Percentiles rank a stretch among this genome's conserved stretches.
Evolutionary conservation across 2,888 invertebrate genomes (phyloP).

Genomic region (Drosophila tripunctata): DNA sequence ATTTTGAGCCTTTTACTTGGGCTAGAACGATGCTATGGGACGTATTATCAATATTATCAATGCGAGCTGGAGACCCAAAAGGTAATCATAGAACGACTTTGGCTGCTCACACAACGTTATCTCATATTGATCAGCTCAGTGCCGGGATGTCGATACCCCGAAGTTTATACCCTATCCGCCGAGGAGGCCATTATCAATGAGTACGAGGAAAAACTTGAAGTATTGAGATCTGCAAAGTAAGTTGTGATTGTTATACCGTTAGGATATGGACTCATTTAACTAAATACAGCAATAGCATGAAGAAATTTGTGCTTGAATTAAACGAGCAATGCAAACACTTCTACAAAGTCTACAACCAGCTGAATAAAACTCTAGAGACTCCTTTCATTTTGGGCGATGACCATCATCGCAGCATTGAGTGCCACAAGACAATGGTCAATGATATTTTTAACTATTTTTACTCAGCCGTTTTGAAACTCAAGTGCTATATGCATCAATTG

Average conservation of each 20-base stretch:
- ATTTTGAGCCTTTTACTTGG: conserved; percentile 54
- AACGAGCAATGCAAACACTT: conserved; percentile 59
- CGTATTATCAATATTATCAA: conserved; percentile 50
- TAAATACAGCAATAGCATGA: conserved; percentile 52
- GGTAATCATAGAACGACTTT: conserved; percentile 69
- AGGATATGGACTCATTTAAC: no score
- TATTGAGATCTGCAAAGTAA: conserved; percentile 69
- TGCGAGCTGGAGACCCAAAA: conserved; percentile 69
- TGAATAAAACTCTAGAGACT: conserved; percentile 64
- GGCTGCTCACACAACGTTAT: conserved; percentile 80
- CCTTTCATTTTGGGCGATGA: conserved; percentile 74
- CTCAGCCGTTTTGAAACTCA: conserved; percentile 66
- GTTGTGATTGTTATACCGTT: neutral
- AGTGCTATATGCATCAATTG: conserved; percentile 69
- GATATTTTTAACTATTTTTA: conserved; percentile 79
- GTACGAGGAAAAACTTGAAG: conserved; percentile 72
- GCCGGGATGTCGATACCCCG: conserved; percentile 70
- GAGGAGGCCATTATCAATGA: conserved; percentile 77
- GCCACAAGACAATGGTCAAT: conserved; percentile 66
- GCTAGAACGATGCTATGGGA: conserved; percentile 62
- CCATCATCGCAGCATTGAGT: conserved; percentile 67
- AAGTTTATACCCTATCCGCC: conserved; percentile 71
- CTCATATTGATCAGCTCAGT: conserved; percentile 71
- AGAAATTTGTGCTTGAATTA: conserved; percentile 42
- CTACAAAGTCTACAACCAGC: conserved; percentile 51